Base-by-base conservation (phyloP, 2,888 invertebrate species). In the Amblyjoppa fuscipennis region DNA sequence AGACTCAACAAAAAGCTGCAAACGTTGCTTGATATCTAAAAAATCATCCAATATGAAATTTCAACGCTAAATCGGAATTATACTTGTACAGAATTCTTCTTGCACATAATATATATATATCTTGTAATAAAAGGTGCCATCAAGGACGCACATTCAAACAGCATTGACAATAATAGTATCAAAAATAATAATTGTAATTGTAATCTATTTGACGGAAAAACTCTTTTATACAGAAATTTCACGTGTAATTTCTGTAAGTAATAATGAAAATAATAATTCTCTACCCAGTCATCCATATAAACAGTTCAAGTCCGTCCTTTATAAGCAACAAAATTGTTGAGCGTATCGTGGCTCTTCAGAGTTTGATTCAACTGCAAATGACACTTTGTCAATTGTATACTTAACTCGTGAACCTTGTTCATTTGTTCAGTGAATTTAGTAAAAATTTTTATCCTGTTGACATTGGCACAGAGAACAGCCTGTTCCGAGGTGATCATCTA, bases 361-460 rank as follows among this genome's bases (percentile, higher is more conserved):
- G 98, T 97, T 94, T 98, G 97, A 93, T 97, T 97, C 25, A 99
- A 95, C 79, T 97, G 94, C 80, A 97, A 96, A 93, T 98, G 97
- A 91, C 98, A 98, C 38, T 97, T 95, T 53, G 97, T 96, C 77
- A 99, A 94, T 91, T 98, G 97, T 90, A 97, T 96, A 0, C 97
- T 97, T 16, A 99, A 96, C 87, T 98, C 97, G 71, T 97, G 96
- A 0, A 98, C 97, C 90, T 98, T 96, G 51, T 97, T 96, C 84
- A 99, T 95, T 74, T 98, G 96, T 91, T 99, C 99, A 0, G 98
- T 97, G 94, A 98, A 97, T 7, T 97, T 96, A 1, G 98, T 97
- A 94, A 97, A 98, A 28, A 96, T 96, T 89, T 97, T 97, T 93
- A 98, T 98, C 90, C 96, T 96, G 91, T 98, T 98, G 9, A 98